Conservation (phyloP, 53 echinoderm and acorn worm genomes). For the Temnopleurus reevesii region DNA sequence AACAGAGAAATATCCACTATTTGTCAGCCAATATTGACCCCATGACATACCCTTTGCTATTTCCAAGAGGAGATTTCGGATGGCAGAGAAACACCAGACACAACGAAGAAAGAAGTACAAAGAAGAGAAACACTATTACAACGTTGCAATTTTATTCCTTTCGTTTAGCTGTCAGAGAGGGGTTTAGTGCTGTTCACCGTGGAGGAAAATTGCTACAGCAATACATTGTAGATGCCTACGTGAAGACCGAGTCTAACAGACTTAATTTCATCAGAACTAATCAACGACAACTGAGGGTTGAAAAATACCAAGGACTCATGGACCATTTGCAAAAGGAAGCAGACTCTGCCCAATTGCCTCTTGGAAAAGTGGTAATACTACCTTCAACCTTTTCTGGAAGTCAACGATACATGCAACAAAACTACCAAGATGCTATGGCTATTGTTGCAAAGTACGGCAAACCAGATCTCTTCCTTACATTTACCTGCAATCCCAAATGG, state of each 20-base stretch:
- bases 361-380: conserved; percentile 44
- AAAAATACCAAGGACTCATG: background rate
- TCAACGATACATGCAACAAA: conserved; percentile 57
- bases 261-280: background rate
- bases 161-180: conserved; percentile 1
- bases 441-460: conserved; percentile 56
- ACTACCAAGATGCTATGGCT: conserved; percentile 56
- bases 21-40: background rate
- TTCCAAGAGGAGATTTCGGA: conserved; percentile 43
- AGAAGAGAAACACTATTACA: background rate
- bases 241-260: background rate
- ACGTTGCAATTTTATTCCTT: conserved; percentile 5
- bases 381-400: conserved; percentile 49
- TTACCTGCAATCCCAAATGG: conserved; percentile 63
- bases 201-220: conserved; percentile 59
- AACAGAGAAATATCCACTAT: background rate
- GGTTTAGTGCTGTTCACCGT: conserved; percentile 29
- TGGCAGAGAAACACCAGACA: background rate
- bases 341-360: background rate
- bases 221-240: conserved; percentile 62
- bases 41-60: conserved; percentile 6
- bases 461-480: conserved; percentile 56
- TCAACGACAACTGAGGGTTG: background rate
- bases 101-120: background rate
- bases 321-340: background rate